Base-by-base conservation (phyloP, 2,113 vertebrate species). In the Eurypyga helias region DNA sequence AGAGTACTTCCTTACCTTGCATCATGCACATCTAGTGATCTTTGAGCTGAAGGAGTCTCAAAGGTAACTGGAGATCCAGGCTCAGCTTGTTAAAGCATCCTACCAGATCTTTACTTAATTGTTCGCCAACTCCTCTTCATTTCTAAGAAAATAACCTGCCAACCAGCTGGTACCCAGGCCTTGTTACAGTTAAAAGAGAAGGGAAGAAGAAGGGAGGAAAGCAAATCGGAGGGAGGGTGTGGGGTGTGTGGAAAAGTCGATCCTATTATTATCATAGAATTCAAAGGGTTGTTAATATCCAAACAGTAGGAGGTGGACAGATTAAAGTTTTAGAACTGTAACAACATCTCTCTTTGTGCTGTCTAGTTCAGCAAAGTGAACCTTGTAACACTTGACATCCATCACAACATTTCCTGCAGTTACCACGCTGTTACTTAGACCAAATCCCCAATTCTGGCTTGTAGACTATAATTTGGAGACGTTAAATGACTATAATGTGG, bases 401-500 rank as follows among this genome's bases (percentile, higher is more conserved):
- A 78, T 92, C 89, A 89, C 76, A 97, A 94, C 80, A 90, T 95
- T 95, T 96, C 89, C 83, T 89, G 38, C 91, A 90, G 79, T 85
- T 96, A 82, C 79, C 45, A 52, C 71, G 97, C 60, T 75, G 38
- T 94, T 90, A 28, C 89, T 96, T 91, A 96, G 93, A 76, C 65
- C 34, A 95, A 84, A 97, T 87, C 91, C 52, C 26, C 87, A 78
- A 25, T 96, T 94, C 88, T 88, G 91, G 51, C 36, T 87, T 78
- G 25, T 31, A 85, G 73, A 60, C 78, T 96, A 34, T 96, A 97
- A 97, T 92, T 84, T 97, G 65, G 86, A 85, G 77, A 67, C 89
- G 62, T 93, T 97, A 96, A 96, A 96, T 94, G 62, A 96, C 72
- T 96, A 45, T 75, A 93, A 90, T 93, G 92, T 94, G 92, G 82